A percentile compares a stretch with the other conserved stretches of the same genome.
phyloP scores from a whole-genome alignment of 1,140 invertebrate genomes.

The Conopomorpha cramerella region DNA sequence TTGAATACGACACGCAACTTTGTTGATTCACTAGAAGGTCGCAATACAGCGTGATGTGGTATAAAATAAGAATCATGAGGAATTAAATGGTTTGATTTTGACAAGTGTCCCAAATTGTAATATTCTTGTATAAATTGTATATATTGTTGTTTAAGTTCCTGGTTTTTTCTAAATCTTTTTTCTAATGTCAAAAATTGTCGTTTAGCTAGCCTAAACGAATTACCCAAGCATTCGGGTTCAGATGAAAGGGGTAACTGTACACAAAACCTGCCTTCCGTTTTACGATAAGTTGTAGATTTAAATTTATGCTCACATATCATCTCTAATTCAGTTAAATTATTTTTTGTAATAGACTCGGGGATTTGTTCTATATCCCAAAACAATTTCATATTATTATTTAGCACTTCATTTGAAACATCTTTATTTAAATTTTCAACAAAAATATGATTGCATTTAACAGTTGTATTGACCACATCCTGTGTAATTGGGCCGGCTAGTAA shows the following conservation, averaged over 20 bases:
- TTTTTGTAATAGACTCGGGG: too few species aligned
- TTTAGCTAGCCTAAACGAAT: not conserved
- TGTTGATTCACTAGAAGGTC: conserved; percentile 2
- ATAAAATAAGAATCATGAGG: too few species aligned
- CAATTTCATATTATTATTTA: not conserved
- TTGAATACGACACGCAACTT: conserved; percentile 11
- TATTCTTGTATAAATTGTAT: conserved; percentile 3
- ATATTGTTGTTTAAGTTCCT: conserved; percentile 1
- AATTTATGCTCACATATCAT: too few species aligned
- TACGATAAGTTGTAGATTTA: too few species aligned
- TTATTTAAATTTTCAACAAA: not conserved
- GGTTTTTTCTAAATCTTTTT: conserved; percentile 1
- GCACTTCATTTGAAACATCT: not conserved
- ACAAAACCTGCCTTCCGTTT: not conserved
- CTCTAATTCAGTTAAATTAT: too few species aligned
- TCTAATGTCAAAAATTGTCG: not conserved
- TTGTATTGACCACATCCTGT: too few species aligned
- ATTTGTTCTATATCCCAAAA: not conserved
- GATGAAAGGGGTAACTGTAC: not conserved
- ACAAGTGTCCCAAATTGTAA: not conserved
- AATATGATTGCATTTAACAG: too few species aligned
- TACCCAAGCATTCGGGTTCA: not conserved
- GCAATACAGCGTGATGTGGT: conserved; percentile 7
- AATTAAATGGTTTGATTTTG: conserved; percentile 7
- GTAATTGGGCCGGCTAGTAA: not conserved